A percentile compares a stretch with the other conserved stretches of the same genome.
Conservation (phyloP, 2,797 vertebrate species). For the Micromesistius poutassou region DNA sequence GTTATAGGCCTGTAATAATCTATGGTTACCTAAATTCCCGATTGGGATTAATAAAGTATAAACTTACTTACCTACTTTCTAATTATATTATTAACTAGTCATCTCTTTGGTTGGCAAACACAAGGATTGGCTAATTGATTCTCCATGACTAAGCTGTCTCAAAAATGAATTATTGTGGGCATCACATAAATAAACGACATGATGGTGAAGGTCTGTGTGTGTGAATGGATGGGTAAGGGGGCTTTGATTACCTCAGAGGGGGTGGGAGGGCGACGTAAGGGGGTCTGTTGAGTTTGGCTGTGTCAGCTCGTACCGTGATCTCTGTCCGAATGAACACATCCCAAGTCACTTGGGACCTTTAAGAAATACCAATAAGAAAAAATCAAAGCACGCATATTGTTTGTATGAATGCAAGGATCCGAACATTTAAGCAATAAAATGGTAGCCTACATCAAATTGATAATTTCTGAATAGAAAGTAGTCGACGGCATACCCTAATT, state of each 20-base stretch:
- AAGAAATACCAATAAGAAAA: not conserved
- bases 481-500: constrained; percentile 49
- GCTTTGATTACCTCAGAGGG: constrained; percentile 62
- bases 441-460: not conserved
- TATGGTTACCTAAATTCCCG: too few species aligned
- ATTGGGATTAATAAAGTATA: too few species aligned
- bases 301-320: constrained; percentile 50
- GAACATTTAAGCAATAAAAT: not conserved
- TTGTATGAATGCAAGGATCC: not conserved
- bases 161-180: too few species aligned
- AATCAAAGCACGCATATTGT: not conserved
- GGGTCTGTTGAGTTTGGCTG: constrained; percentile 63
- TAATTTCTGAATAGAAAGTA: not conserved
- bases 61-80: too few species aligned
- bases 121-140: not conserved
- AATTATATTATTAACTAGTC: not conserved
- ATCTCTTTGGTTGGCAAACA: not conserved
- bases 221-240: not conserved
- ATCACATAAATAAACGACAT: not conserved
- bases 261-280: constrained; percentile 62
- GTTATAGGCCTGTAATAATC: not conserved
- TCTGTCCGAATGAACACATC: constrained; percentile 51
- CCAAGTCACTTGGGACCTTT: constrained; percentile 33
- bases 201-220: not conserved
- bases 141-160: not conserved